Conservation (phyloP, 2,888 invertebrate species). For the Sarcophaga rosellei region DNA sequence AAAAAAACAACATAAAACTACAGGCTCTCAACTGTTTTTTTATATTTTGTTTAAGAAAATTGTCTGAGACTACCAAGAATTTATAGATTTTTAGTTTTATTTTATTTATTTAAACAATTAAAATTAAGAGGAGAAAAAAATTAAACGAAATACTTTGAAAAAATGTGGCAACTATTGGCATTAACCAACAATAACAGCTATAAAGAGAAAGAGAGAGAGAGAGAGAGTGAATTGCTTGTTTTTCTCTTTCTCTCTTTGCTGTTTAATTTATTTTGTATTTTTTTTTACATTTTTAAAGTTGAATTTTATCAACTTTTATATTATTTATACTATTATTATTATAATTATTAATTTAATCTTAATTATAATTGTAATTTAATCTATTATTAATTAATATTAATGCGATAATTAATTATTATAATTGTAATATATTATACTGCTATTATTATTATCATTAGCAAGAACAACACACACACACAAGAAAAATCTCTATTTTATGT, state of each 20-base stretch:
- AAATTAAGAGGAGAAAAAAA: background rate
- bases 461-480: no score
- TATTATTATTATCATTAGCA: no score
- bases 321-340: conserved; percentile 60
- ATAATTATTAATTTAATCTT: background rate
- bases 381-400: no score
- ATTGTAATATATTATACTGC: no score
- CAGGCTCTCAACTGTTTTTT: background rate
- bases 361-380: background rate
- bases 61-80: conserved; percentile 38
- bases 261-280: conserved; percentile 65
- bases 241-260: conserved; percentile 22
- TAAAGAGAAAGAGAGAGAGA: conserved; percentile 32
- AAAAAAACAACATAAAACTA: background rate
- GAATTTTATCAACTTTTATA: conserved; percentile 72
- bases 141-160: conserved; percentile 2
- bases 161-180: conserved; percentile 31
- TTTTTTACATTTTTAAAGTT: conserved; percentile 64
- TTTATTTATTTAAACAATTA: background rate
- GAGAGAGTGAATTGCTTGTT: conserved; percentile 23
- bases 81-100: background rate
- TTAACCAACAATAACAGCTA: conserved; percentile 16
- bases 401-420: no score
- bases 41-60: conserved; percentile 5
- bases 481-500: no score